These are phyloP conservation scores for Fratercula arctica DNA, from an alignment of 2,797 vertebrate species.

Conservation along the genomic window DNA sequence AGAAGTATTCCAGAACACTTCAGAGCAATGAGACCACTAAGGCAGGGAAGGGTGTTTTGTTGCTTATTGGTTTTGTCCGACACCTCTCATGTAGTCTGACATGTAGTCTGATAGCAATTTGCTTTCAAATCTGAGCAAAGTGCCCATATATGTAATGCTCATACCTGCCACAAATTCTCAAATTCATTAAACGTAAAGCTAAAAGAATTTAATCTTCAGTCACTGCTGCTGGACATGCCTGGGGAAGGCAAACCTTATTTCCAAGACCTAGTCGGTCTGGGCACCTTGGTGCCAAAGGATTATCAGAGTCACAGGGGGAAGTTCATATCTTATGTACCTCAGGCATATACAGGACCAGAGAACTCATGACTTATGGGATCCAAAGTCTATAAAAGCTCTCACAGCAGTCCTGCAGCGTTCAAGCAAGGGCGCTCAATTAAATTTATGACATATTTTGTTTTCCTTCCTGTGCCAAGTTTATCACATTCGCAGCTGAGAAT, in stretches of 20 bases:
- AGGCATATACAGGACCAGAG: background rate
- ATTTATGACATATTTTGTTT: background rate
- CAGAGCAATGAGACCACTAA: background rate
- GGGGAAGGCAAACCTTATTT: background rate
- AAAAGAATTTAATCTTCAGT: background rate
- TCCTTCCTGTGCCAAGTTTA: background rate
- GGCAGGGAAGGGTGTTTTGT: background rate
- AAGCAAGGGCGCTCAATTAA: background rate
- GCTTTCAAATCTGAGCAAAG: background rate
- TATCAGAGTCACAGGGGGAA: background rate
- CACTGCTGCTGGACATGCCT: background rate
- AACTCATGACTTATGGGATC: background rate
- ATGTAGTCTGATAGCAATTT: background rate
- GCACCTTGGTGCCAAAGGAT: background rate
- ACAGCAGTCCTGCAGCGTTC: background rate
- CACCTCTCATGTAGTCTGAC: background rate
- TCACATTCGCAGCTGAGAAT: background rate
- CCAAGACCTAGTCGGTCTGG: background rate
- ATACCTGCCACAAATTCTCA: background rate
- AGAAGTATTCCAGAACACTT: background rate
- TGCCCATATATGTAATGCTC: background rate
- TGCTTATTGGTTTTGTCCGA: background rate
- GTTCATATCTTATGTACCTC: background rate
- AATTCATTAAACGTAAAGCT: background rate
- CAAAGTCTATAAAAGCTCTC: background rate